Percentiles rank a stretch among this genome's conserved stretches.
phyloP scores from a whole-genome alignment of 2,113 vertebrate genomes.

The Cyphomyrus discorhynchus region DNA sequence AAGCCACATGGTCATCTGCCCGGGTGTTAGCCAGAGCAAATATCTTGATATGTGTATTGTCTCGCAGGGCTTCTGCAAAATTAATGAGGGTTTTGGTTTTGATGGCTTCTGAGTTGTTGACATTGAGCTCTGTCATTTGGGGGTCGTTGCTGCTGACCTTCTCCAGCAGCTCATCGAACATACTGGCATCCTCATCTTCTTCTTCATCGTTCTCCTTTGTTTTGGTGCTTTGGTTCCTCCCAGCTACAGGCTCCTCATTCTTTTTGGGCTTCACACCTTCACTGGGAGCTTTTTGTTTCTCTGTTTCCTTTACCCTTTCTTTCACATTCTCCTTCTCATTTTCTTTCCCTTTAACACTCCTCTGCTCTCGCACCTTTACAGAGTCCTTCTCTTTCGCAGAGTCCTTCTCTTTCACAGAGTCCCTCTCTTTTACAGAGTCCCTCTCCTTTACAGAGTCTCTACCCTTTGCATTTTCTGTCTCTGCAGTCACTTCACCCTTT shows the following conservation, averaged over 20 bases:
- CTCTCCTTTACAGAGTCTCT: conserved; percentile 42
- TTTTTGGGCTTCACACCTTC: not conserved
- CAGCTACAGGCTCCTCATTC: conserved; percentile 33
- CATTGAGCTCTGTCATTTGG: conserved; percentile 72
- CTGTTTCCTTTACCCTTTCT: conserved; percentile 31
- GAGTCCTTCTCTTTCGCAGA: conserved; percentile 33
- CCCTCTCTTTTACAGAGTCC: conserved; percentile 8
- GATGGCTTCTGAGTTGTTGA: conserved; percentile 97
- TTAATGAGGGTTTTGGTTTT: conserved; percentile 84
- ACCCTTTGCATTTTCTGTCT: conserved; percentile 42
- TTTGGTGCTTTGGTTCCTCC: conserved; percentile 44
- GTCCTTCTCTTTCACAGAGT: conserved; percentile 39
- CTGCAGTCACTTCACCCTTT: conserved; percentile 39
- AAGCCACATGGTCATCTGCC: conserved; percentile 89
- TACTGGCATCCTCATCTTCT: conserved; percentile 70
- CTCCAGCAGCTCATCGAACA: conserved; percentile 87
- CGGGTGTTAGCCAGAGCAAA: conserved; percentile 89
- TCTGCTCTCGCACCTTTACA: conserved; percentile 41
- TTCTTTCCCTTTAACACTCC: conserved; percentile 17
- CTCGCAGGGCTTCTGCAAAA: conserved; percentile 80
- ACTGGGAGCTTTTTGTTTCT: conserved; percentile 30
- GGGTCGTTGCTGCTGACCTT: conserved; percentile 76
- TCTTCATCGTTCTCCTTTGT: conserved; percentile 52
- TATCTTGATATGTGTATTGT: conserved; percentile 74
- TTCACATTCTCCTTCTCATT: conserved; percentile 42